Percentiles rank a stretch among this genome's conserved stretches.
Evolutionary conservation across 2,797 vertebrate genomes (phyloP).

Genomic region (Erpetoichthys calabaricus): DNA sequence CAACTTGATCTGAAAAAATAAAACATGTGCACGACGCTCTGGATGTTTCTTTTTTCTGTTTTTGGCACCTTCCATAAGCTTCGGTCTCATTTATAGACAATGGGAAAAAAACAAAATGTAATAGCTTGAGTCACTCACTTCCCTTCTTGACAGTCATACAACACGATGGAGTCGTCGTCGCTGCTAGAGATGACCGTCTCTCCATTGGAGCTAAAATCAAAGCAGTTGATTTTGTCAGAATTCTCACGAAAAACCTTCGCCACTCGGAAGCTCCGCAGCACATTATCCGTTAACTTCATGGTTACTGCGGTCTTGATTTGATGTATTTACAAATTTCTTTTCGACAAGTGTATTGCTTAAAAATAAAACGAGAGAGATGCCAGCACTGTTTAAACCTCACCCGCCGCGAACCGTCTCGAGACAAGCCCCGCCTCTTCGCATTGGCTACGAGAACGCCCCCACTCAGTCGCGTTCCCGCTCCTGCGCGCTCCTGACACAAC

Average conservation of each 20-base stretch:
- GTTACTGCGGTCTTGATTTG: conserved; percentile 24
- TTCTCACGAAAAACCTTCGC: conserved; percentile 97
- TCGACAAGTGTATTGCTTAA: conserved; percentile 5
- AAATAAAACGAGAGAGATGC: background rate
- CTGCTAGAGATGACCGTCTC: conserved; percentile 96
- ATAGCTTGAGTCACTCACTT: conserved; percentile 62
- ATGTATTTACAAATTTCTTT: background rate
- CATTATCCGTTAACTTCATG: conserved; percentile 98
- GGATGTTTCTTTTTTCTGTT: too few species aligned
- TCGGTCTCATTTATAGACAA: background rate
- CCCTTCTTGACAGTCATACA: conserved; percentile 97
- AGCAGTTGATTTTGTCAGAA: conserved; percentile 96
- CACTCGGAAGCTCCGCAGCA: conserved; percentile 94
- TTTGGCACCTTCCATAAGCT: too few species aligned
- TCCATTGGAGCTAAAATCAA: conserved; percentile 93
- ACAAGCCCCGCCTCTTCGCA: conserved; percentile 28
- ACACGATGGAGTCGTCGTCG: conserved; percentile 90
- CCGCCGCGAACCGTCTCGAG: conserved; percentile 21
- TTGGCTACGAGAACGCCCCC: background rate
- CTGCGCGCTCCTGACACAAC: conserved; percentile 23
- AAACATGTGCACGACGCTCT: too few species aligned
- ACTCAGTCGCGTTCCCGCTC: background rate
- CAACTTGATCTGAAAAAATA: conserved; percentile 9
- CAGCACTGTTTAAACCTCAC: background rate
- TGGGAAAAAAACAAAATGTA: conserved; percentile 5